phyloP scores from a whole-genome alignment of 2,113 vertebrate species.

The Anas platyrhynchos region DNA sequence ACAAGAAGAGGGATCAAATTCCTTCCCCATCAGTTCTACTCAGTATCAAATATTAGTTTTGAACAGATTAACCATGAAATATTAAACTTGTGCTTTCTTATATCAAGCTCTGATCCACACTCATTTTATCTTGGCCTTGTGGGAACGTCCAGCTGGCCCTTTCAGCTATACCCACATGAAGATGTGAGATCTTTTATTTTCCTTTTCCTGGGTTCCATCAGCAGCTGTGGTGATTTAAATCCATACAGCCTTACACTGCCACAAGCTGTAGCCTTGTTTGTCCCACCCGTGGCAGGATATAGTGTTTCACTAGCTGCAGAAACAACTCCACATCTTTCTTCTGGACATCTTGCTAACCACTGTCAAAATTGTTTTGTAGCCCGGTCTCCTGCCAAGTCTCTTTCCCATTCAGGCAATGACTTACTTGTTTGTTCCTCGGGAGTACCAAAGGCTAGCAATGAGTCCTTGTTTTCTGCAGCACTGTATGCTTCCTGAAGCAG shows the following conservation, averaged over 20 bases:
- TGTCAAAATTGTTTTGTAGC: constrained; percentile 1
- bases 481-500: neutral
- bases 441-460: neutral
- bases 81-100: neutral
- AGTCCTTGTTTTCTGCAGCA: neutral
- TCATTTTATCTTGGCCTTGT: neutral
- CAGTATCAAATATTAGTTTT: neutral
- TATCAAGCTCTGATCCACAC: neutral
- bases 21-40: neutral
- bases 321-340: constrained; percentile 27
- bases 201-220: neutral
- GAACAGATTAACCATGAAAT: neutral
- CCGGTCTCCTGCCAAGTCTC: neutral
- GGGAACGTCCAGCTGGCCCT: neutral
- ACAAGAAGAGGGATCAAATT: neutral
- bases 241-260: neutral
- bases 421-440: neutral
- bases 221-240: constrained; percentile 10
- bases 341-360: constrained; percentile 11
- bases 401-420: neutral
- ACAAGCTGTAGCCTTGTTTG: neutral
- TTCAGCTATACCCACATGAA: neutral
- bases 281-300: neutral
- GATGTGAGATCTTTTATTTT: neutral
- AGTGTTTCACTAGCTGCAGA: neutral